These are phyloP conservation scores for Trisateles emortualis DNA, from an alignment of 2,888 invertebrate genomes.

Conservation along the genomic window DNA sequence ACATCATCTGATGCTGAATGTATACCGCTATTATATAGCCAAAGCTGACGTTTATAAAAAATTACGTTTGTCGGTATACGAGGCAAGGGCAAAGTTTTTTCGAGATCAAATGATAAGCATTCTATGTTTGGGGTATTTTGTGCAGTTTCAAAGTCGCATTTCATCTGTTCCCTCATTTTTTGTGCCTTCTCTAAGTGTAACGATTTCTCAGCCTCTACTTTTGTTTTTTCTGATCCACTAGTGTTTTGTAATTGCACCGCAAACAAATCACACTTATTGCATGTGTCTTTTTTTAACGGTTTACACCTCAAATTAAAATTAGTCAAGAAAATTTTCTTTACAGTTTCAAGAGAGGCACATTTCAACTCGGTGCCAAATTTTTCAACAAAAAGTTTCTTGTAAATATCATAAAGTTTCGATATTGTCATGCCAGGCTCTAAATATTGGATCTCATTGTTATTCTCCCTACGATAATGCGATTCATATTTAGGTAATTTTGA, in stretches of 20 bases:
- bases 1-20: constrained; percentile 16
- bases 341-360: constrained; percentile 16
- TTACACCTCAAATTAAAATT: constrained; percentile 19
- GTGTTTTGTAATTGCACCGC: constrained; percentile 14
- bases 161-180: constrained; percentile 5
- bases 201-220: constrained; percentile 3
- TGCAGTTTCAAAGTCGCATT: constrained; percentile 18
- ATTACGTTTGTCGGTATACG: constrained; percentile 26
- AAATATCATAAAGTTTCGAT: constrained; percentile 23
- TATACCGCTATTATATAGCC: constrained; percentile 27
- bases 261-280: constrained; percentile 18
- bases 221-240: constrained; percentile 6
- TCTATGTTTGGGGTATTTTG: constrained; percentile 13
- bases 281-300: constrained; percentile 14
- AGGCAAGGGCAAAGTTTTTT: constrained; percentile 25
- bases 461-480: constrained; percentile 25
- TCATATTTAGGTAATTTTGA: constrained; percentile 29
- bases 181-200: constrained; percentile 12
- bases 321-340: constrained; percentile 18
- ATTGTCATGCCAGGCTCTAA: constrained; percentile 25
- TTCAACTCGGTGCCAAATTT: constrained; percentile 14
- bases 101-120: constrained; percentile 22
- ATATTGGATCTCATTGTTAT: constrained; percentile 21
- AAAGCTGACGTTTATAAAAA: constrained; percentile 31
- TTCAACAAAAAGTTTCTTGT: constrained; percentile 13